These are phyloP conservation scores for Zaprionus camerounensis DNA, from an alignment of 1,140 invertebrate genomes.

Conservation along the genomic window DNA sequence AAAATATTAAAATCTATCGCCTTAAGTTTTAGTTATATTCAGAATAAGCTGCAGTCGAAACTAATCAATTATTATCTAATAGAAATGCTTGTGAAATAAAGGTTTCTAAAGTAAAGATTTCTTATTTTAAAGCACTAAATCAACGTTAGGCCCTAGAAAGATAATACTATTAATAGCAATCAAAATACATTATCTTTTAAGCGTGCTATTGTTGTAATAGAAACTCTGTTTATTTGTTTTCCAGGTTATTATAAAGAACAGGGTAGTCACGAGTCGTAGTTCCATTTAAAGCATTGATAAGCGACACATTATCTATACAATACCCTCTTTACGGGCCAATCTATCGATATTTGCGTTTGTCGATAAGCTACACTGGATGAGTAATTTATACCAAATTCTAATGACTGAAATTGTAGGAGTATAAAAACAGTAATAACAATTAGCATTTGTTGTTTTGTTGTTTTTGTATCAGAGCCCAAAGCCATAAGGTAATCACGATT, in stretches of 20 bases:
- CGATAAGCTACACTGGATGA: conserved; percentile 20
- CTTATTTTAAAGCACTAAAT: neutral
- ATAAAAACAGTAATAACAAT: conserved; percentile 6
- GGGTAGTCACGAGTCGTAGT: neutral
- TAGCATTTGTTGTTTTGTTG: neutral
- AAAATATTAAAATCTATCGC: too few relatives aligned
- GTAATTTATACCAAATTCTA: conserved; percentile 15
- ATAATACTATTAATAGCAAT: neutral
- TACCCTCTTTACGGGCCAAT: neutral
- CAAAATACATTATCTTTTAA: neutral
- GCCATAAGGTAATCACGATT: conserved; percentile 1
- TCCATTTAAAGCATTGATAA: neutral
- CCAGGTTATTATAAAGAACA: neutral
- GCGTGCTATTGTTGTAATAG: neutral
- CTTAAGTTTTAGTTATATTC: too few relatives aligned
- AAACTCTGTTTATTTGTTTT: neutral
- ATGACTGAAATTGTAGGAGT: neutral
- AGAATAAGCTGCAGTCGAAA: neutral
- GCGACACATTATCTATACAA: neutral
- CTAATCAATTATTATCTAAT: neutral
- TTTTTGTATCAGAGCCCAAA: neutral
- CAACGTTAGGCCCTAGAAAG: neutral
- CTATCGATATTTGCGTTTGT: conserved; percentile 23
- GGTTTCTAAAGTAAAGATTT: neutral
- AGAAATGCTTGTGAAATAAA: neutral